Percentiles rank a stretch among this genome's conserved stretches.
These are phyloP conservation scores for Lepidocyrtinus sp. DNA, from an alignment of 2,888 invertebrate genomes.

Conservation along the genomic window DNA sequence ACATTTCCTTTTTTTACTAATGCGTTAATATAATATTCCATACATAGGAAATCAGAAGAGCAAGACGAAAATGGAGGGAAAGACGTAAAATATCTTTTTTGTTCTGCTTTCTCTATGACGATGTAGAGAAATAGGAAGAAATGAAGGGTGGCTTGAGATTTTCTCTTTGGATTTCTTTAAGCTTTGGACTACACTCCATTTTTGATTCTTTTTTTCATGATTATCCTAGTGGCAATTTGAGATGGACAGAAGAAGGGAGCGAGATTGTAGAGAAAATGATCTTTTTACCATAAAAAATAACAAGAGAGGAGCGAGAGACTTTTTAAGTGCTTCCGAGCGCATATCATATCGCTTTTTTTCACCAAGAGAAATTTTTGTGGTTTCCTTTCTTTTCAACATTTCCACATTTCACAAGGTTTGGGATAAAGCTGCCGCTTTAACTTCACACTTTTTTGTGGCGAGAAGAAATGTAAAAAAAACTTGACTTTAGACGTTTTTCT, in stretches of 20 bases:
- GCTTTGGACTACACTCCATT: neutral
- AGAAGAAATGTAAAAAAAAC: neutral
- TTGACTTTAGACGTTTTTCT: no score
- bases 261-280: neutral
- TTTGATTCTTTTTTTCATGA: neutral
- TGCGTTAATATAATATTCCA: conserved; percentile 44
- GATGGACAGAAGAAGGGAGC: neutral
- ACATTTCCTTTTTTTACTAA: conserved; percentile 15
- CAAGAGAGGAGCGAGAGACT: neutral
- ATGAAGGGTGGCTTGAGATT: neutral
- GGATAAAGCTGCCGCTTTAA: neutral
- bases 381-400: neutral
- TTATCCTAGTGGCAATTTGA: neutral
- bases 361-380: neutral
- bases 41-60: conserved; percentile 24
- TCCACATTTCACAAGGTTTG: no score
- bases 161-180: neutral
- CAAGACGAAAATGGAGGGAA: neutral
- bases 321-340: neutral
- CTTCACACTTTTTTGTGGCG: neutral
- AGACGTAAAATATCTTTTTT: no score
- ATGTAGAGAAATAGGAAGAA: no score
- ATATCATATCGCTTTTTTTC: neutral
- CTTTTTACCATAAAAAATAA: neutral
- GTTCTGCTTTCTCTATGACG: no score